phyloP scores from a whole-genome alignment of 2,888 invertebrate genomes.

The Electrophaes corylata region DNA sequence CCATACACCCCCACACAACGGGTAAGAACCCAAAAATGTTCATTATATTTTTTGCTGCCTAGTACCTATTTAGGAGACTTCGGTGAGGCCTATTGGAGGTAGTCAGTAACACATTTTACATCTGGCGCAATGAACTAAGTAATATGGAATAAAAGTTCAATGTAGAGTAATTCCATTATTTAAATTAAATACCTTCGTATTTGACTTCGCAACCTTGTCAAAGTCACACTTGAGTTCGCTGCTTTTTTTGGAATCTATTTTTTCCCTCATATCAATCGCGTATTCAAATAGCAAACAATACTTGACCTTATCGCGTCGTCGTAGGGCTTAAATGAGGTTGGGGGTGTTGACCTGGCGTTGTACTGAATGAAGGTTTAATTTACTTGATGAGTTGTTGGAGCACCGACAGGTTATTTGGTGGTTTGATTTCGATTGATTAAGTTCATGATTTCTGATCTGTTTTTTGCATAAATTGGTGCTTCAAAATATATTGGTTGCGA shows the following conservation, averaged over 20 bases:
- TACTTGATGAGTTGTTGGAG: conserved; percentile 10
- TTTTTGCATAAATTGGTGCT: too few relatives aligned
- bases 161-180: too few relatives aligned
- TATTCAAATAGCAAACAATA: conserved; percentile 12
- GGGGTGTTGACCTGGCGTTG: conserved; percentile 6
- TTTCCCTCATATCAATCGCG: conserved; percentile 4
- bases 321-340: conserved; percentile 21
- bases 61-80: too few relatives aligned
- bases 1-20: too few relatives aligned
- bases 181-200: background rate
- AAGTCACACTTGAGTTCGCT: conserved; percentile 18
- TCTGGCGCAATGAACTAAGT: too few relatives aligned
- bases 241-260: conserved; percentile 5
- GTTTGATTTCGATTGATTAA: background rate
- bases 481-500: too few relatives aligned
- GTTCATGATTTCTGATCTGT: background rate
- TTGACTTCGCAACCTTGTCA: conserved; percentile 13
- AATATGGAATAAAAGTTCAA: too few relatives aligned
- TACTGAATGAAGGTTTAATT: conserved; percentile 10
- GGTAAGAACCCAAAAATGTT: too few relatives aligned
- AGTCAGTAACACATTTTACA: too few relatives aligned
- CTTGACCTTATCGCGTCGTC: conserved; percentile 16
- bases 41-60: too few relatives aligned
- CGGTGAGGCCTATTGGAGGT: too few relatives aligned
- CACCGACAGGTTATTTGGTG: conserved; percentile 1